Evolutionary conservation across 2,797 vertebrate species (phyloP).

Genomic region (Macrochelys suwanniensis): DNA sequence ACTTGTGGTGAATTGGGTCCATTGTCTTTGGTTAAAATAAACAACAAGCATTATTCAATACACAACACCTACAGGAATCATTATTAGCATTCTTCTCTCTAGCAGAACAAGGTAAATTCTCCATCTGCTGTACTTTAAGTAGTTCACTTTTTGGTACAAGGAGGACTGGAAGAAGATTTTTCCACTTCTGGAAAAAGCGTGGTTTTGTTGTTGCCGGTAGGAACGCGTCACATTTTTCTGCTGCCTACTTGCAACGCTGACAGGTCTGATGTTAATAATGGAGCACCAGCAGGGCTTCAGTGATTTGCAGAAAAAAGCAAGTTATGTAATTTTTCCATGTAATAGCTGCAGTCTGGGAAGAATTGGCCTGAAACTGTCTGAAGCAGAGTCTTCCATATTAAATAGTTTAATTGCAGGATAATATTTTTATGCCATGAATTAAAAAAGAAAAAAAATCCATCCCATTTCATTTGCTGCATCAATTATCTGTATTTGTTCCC

Average conservation of each 20-base stretch:
- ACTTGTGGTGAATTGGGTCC: not conserved
- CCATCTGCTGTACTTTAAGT: conserved; percentile 13
- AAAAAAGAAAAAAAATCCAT: not conserved
- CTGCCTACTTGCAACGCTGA: conserved; percentile 61
- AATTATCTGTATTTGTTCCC: conserved; percentile 58
- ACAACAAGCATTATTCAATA: not conserved
- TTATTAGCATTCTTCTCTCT: not conserved
- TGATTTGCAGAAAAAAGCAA: conserved; percentile 63
- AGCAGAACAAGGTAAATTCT: not conserved
- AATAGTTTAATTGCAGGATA: conserved; percentile 73
- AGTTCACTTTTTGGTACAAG: conserved; percentile 53
- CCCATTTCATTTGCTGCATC: conserved; percentile 57
- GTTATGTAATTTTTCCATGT: conserved; percentile 73
- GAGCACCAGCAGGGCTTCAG: conserved; percentile 56
- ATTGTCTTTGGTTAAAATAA: not conserved
- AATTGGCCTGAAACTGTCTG: conserved; percentile 77
- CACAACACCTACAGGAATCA: not conserved
- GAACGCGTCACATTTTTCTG: conserved; percentile 64
- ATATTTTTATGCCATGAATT: conserved; percentile 53
- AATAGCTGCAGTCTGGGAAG: conserved; percentile 70
- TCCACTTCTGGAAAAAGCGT: no score
- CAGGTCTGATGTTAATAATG: conserved; percentile 76
- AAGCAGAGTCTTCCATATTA: conserved; percentile 55
- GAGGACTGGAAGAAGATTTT: conserved; percentile 65
- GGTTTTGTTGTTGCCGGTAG: conserved; percentile 62